Evolutionary conservation across 2,113 vertebrate genomes (phyloP).

Genomic region (Pontoporia blainvillei): DNA sequence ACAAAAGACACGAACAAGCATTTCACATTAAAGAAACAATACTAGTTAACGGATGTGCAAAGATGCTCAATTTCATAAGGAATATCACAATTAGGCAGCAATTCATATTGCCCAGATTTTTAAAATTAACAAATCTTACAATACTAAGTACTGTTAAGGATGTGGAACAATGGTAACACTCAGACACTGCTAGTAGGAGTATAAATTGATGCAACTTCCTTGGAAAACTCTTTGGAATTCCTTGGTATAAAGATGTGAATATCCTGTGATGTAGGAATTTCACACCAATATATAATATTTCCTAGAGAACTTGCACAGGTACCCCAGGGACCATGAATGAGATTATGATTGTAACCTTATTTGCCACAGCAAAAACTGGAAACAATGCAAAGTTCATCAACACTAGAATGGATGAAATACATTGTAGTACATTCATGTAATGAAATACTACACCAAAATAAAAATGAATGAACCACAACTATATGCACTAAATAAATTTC

Average conservation of each 20-base stretch:
- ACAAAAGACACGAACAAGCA: background rate
- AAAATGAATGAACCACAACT: background rate
- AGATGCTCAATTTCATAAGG: background rate
- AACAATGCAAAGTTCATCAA: background rate
- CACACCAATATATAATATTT: background rate
- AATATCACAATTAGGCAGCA: background rate
- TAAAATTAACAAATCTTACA: background rate
- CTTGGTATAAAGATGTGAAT: background rate
- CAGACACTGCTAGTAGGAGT: background rate
- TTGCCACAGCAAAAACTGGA: background rate
- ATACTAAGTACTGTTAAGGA: background rate
- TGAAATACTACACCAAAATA: background rate
- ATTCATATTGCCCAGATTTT: background rate
- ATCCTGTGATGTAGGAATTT: background rate
- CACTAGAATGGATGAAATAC: background rate
- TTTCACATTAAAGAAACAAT: background rate
- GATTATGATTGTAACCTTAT: background rate
- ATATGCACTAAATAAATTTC: background rate
- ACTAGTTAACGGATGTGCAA: background rate
- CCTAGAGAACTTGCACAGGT: background rate
- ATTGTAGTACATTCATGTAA: background rate
- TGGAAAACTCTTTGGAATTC: background rate
- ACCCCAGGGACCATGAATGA: background rate
- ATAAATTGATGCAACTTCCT: background rate
- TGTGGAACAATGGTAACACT: background rate